Conservation (phyloP, 30 jellyfish, hydroid and myxozoan genomes). For the Nemopilema nomurai region DNA sequence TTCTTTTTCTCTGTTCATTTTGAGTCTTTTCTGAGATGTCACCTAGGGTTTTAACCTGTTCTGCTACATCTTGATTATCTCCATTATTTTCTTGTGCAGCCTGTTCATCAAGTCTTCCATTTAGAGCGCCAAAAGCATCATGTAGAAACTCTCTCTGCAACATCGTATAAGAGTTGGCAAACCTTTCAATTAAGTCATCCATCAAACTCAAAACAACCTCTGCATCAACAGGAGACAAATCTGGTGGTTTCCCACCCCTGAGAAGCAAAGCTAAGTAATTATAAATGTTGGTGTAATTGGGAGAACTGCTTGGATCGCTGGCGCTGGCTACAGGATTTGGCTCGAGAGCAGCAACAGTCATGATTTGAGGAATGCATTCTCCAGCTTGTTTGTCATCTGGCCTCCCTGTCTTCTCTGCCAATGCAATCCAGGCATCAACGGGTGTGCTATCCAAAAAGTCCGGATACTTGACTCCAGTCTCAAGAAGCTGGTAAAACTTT, state of each 20-base stretch:
- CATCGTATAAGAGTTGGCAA: constrained; percentile 63
- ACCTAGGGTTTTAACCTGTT: not conserved
- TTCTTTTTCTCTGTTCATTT: not conserved
- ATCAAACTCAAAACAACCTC: constrained; percentile 61
- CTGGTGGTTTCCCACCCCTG: constrained; percentile 63
- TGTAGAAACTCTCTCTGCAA: constrained; percentile 74
- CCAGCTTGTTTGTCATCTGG: constrained; percentile 67
- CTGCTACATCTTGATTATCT: not conserved
- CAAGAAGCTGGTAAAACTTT: constrained; percentile 34
- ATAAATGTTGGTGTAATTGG: constrained; percentile 61
- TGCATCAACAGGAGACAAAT: constrained; percentile 71
- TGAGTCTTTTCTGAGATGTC: not conserved
- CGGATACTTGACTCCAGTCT: constrained; percentile 48
- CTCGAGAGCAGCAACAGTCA: constrained; percentile 87
- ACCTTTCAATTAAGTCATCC: constrained; percentile 49
- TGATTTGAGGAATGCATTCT: constrained; percentile 73
- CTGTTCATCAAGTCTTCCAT: constrained; percentile 1
- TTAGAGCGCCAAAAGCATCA: constrained; percentile 52
- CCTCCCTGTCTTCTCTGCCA: constrained; percentile 33
- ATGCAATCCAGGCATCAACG: constrained; percentile 74
- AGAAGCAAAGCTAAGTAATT: constrained; percentile 60
- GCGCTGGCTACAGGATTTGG: constrained; percentile 1
- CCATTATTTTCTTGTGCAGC: not conserved
- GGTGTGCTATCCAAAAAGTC: constrained; percentile 71
- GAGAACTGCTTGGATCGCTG: not conserved